These are phyloP conservation scores for Tipula vernalis DNA, from an alignment of 2,888 invertebrate genomes.

Conservation along the genomic window DNA sequence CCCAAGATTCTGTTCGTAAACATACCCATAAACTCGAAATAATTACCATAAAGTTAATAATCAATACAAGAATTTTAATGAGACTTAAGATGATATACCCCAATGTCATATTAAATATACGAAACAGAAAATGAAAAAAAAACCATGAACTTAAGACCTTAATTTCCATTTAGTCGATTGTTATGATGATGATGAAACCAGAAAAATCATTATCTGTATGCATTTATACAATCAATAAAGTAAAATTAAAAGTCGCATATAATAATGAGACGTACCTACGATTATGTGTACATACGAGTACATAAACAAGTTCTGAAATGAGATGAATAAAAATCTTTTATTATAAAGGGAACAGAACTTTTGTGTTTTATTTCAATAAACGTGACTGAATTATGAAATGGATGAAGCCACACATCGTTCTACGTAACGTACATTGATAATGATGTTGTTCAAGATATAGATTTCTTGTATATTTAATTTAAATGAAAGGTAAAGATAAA, in stretches of 20 bases:
- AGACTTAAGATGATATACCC: not conserved
- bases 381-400: constrained; percentile 4
- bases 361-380: not conserved
- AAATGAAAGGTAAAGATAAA: not conserved
- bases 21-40: not conserved
- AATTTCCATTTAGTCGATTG: not conserved
- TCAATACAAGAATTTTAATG: not conserved
- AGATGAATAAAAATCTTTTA: not conserved
- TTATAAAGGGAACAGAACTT: not conserved
- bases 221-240: not conserved
- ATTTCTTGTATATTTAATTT: not conserved
- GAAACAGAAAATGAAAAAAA: not conserved
- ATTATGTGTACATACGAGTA: not conserved
- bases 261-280: not conserved
- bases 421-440: not conserved
- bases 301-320: not conserved
- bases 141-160: not conserved
- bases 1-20: not conserved
- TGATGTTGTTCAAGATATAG: not conserved
- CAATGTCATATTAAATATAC: not conserved
- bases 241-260: not conserved
- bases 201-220: not conserved
- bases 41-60: not conserved
- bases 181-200: not conserved
- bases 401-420: not conserved